A percentile compares a stretch with the other conserved stretches of the same genome.
Evolutionary conservation across 2,888 invertebrate genomes (phyloP).

Genomic region (Muschampia staudingeri): DNA sequence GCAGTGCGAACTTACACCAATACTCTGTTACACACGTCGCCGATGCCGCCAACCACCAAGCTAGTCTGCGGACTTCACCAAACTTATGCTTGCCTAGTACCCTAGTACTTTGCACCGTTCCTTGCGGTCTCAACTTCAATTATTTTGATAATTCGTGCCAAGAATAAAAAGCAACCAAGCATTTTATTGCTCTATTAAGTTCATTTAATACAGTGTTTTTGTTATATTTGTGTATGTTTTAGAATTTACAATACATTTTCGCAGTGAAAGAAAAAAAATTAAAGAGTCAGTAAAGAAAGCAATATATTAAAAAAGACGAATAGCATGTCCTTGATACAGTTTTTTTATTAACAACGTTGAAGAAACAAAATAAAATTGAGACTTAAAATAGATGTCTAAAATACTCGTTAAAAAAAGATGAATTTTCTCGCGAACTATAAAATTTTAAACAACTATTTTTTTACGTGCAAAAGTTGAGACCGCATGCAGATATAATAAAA

Average conservation of each 20-base stretch:
- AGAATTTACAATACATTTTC: neutral
- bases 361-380: neutral
- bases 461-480: constrained; percentile 72
- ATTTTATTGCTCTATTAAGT: neutral
- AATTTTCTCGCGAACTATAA: constrained; percentile 5
- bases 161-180: neutral
- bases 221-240: neutral
- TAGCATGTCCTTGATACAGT: neutral
- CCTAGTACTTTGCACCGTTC: constrained; percentile 82
- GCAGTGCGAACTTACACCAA: constrained; percentile 91
- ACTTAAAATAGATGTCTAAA: neutral
- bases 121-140: constrained; percentile 79
- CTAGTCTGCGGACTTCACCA: constrained; percentile 89
- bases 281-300: neutral
- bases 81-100: constrained; percentile 89
- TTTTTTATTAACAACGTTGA: neutral
- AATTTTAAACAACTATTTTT: neutral
- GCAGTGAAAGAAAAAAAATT: neutral
- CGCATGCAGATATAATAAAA: constrained; percentile 78
- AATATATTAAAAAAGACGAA: neutral
- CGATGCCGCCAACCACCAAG: constrained; percentile 89
- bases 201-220: neutral
- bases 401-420: neutral
- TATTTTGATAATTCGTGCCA: neutral
- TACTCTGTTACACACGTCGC: constrained; percentile 87